Evolutionary conservation across 2,888 invertebrate genomes (phyloP), one percentile per base, ranked within the genome.

Genomic region (Baronia brevicornis): DNA sequence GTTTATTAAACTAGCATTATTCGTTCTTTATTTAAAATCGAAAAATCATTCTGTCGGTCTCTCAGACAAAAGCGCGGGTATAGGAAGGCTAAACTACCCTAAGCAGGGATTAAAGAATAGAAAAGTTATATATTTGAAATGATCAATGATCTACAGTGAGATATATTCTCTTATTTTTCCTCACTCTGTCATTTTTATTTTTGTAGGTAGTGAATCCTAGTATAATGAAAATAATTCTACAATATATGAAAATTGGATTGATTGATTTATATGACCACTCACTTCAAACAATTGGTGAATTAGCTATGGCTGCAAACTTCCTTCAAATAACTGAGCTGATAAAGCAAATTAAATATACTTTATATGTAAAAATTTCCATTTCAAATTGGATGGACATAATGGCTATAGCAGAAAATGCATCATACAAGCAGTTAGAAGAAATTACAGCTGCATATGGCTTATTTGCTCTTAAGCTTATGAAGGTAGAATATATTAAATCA

Each of bases 311-410:
- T 32, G 77, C 78, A 1, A 73, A 65, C 45, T 82, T 73, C 28
- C 50, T 84, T 14, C 84, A 80, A 55, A 64, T 82, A 4, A 65
- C 62, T 4, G 77, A 82, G 46, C 56, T 84, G 1, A 56, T 60
- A 1, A 79, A 70, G 48, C 74, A 78, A 46, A 71, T 84, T 33
- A 62, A 74, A 40, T 64, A 66, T 35, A 60, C 58, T 11, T 50
- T 84, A 41, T 69, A 72, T 27, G 36, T 58, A 11, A 56, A 66
- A 24, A 31, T 80, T 9, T 51, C 60, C 11, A 26, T 49, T 4
- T 45, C 47, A 1, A 80, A 68, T 41, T 82, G 80, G 69, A 38
- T 75, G 12, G 61, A 70, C 36, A 77, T 54, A 12, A 59, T 70
- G 60, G 35, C 35, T 1, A 69, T 80, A 39, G 79, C 78, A n/a